These are phyloP conservation scores for Mythimna albipuncta DNA, from an alignment of 2,888 invertebrate species.

Conservation along the genomic window DNA sequence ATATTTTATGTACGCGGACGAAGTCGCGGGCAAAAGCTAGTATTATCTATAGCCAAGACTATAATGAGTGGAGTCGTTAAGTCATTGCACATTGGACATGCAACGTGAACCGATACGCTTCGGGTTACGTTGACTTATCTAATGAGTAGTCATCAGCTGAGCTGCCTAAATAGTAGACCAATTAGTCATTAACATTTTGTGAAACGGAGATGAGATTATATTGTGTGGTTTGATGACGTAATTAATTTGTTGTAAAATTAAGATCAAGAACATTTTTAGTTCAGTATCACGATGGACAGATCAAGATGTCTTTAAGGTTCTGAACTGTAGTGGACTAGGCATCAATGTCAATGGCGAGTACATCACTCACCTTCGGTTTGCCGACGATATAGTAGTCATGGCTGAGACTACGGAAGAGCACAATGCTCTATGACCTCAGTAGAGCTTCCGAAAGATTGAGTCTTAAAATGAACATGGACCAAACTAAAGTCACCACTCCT, in stretches of 20 bases:
- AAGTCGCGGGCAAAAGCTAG: too few relatives aligned
- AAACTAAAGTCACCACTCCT: too few relatives aligned
- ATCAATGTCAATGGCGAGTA: too few relatives aligned
- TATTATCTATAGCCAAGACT: neutral
- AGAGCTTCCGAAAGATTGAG: too few relatives aligned
- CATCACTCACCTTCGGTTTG: too few relatives aligned
- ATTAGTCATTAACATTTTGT: conserved; percentile 25
- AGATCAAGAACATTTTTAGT: neutral
- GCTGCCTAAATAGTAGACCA: conserved; percentile 15
- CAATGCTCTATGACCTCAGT: too few relatives aligned
- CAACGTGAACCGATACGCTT: conserved; percentile 23
- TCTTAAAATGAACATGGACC: too few relatives aligned
- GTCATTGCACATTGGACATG: neutral
- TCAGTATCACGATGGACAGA: neutral
- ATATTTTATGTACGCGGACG: too few relatives aligned
- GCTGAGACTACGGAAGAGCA: too few relatives aligned
- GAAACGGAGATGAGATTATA: conserved; percentile 3
- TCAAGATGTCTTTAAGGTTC: too few relatives aligned
- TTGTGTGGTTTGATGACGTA: conserved; percentile 18
- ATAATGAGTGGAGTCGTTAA: conserved; percentile 4
- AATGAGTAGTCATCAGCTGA: conserved; percentile 13
- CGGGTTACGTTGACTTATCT: conserved; percentile 32
- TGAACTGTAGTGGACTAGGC: too few relatives aligned
- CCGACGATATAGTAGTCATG: too few relatives aligned
- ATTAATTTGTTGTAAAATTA: neutral